A percentile compares a stretch with the other conserved stretches of the same genome.
These are phyloP conservation scores for Odocoileus virginianus DNA, from an alignment of 2,113 vertebrate genomes.

Conservation along the genomic window DNA sequence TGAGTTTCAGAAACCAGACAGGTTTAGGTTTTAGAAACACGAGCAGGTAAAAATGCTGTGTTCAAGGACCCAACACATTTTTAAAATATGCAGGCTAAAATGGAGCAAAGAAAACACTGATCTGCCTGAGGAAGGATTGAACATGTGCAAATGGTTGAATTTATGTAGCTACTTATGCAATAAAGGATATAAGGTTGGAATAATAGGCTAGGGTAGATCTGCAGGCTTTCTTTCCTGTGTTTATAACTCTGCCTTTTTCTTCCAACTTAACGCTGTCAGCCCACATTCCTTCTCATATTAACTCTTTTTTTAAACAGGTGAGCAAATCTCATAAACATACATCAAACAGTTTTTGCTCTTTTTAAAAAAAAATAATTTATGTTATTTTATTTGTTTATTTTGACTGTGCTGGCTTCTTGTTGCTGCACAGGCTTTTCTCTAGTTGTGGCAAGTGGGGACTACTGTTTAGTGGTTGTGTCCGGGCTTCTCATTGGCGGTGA, in stretches of 20 bases:
- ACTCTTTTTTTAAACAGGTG: neutral
- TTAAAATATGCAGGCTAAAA: conserved; percentile 38
- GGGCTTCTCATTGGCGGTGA: neutral
- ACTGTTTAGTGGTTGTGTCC: neutral
- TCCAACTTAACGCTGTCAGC: neutral
- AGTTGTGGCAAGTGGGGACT: neutral
- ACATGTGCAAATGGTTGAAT: neutral
- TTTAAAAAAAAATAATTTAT: neutral
- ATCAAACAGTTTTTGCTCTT: neutral
- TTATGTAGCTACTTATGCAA: neutral
- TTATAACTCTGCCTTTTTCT: neutral
- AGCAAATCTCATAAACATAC: neutral
- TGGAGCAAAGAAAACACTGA: neutral
- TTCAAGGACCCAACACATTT: neutral
- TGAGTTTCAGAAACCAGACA: conserved; percentile 4
- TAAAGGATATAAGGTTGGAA: neutral
- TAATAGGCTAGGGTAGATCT: neutral
- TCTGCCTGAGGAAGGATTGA: neutral
- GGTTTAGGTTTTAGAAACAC: conserved; percentile 34
- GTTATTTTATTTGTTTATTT: neutral
- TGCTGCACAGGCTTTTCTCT: neutral
- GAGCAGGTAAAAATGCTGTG: conserved; percentile 2
- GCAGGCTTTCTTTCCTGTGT: neutral
- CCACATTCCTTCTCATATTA: neutral
- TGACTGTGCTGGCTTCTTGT: neutral